phyloP scores from a whole-genome alignment of 2,113 vertebrate genomes.

The Camelus dromedarius region DNA sequence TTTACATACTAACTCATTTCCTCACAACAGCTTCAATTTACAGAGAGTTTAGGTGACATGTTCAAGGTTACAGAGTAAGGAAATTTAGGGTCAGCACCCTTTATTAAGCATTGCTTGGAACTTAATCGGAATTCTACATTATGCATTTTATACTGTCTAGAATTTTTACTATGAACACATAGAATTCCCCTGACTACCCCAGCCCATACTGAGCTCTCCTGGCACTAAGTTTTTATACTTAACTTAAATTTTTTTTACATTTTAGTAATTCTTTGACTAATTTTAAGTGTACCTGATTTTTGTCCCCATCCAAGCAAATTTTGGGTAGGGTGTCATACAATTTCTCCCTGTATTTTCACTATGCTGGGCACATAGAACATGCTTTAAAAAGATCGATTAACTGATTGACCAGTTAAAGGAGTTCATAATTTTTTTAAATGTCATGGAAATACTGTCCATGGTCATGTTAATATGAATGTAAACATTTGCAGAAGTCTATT shows the following conservation, averaged over 20 bases:
- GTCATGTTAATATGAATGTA: not conserved
- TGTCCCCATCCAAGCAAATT: not conserved
- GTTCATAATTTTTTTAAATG: slow-evolving; percentile 4
- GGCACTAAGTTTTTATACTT: not conserved
- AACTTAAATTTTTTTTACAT: not conserved
- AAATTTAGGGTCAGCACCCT: not conserved
- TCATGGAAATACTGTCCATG: not conserved
- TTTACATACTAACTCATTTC: not conserved
- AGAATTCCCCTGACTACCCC: not conserved
- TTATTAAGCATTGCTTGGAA: not conserved
- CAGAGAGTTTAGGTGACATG: not conserved
- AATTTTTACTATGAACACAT: not conserved
- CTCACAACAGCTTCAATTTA: not conserved
- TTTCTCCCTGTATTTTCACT: slow-evolving; percentile 42
- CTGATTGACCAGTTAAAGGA: not conserved
- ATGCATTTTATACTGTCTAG: not conserved
- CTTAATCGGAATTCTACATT: not conserved
- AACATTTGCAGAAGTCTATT: not conserved
- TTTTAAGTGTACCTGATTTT: slow-evolving; percentile 20
- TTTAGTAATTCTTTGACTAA: not conserved
- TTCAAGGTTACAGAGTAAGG: not conserved
- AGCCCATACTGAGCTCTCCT: not conserved
- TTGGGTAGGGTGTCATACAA: not conserved
- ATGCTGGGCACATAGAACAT: not conserved
- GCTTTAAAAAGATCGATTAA: not conserved